A percentile compares a stretch with the other conserved stretches of the same genome.
Conservation (phyloP, 1,140 invertebrate genomes). For the Brachionus rubens region DNA sequence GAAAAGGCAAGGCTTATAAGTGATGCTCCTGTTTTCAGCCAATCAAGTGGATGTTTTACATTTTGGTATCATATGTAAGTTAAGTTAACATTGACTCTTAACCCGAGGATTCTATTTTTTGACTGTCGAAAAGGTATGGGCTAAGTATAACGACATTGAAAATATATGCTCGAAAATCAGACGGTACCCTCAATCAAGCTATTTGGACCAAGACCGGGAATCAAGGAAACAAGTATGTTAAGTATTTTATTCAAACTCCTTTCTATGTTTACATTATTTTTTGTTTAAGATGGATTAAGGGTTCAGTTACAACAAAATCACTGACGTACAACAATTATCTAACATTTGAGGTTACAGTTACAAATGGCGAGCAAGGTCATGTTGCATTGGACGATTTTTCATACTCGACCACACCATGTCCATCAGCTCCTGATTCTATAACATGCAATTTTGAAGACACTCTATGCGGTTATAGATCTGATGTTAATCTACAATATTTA, state of each 20-base stretch:
- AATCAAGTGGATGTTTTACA: background rate
- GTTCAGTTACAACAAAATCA: background rate
- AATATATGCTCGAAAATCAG: constrained; percentile 14
- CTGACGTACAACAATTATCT: constrained; percentile 4
- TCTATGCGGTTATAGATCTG: constrained; percentile 15
- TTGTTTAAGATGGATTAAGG: constrained; percentile 8
- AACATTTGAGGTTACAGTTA: constrained; percentile 5
- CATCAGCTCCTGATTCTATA: background rate
- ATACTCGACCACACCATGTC: constrained; percentile 45
- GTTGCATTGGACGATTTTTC: constrained; percentile 2
- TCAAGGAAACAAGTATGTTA: constrained; percentile 26
- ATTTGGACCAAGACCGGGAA: constrained; percentile 16
- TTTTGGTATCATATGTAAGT: constrained; percentile 44
- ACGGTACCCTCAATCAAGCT: constrained; percentile 3
- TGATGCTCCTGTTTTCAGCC: background rate
- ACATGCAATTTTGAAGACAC: background rate
- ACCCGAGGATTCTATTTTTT: background rate
- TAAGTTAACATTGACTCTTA: background rate
- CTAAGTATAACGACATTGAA: background rate
- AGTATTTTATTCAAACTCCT: background rate
- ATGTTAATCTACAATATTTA: background rate
- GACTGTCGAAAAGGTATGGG: background rate
- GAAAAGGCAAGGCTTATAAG: constrained; percentile 13
- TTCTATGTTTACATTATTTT: background rate
- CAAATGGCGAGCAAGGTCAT: constrained; percentile 23